These are phyloP conservation scores for Gonatopus flavifemur DNA, from an alignment of 1,140 invertebrate genomes.

Conservation along the genomic window DNA sequence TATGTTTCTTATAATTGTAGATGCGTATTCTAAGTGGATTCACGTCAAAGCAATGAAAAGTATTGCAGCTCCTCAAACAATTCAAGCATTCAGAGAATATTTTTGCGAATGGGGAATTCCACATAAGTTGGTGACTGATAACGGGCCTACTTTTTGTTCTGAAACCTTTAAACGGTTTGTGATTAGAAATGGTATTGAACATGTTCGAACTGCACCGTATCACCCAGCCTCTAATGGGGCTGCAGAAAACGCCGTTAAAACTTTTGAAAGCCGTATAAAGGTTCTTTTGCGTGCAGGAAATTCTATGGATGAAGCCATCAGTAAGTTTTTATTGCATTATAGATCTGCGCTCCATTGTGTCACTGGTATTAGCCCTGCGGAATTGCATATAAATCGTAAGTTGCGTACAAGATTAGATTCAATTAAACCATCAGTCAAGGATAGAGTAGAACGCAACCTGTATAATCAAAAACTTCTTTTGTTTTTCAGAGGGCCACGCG, in stretches of 20 bases:
- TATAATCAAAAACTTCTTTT: constrained; percentile 2
- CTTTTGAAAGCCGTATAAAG: constrained; percentile 12
- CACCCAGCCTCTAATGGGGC: constrained; percentile 24
- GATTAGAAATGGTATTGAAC: constrained; percentile 13
- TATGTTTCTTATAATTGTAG: constrained; percentile 50
- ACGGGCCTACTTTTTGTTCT: constrained; percentile 7
- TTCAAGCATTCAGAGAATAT: constrained; percentile 12
- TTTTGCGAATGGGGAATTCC: constrained; percentile 10
- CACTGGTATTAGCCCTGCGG: constrained; percentile 9
- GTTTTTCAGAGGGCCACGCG: constrained; percentile 1
- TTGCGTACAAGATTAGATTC: background rate
- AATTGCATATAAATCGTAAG: constrained; percentile 9
- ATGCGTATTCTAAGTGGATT: constrained; percentile 51
- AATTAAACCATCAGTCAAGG: background rate
- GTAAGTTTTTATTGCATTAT: constrained; percentile 9
- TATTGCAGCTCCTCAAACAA: constrained; percentile 16
- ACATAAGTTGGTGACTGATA: constrained; percentile 3
- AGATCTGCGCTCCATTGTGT: constrained; percentile 10
- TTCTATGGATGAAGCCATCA: background rate
- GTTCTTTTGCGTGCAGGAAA: constrained; percentile 3
- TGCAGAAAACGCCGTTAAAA: constrained; percentile 19
- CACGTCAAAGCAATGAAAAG: constrained; percentile 35
- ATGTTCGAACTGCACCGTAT: constrained; percentile 17
- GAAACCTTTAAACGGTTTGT: constrained; percentile 19
- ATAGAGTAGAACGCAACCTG: background rate